Evolutionary conservation across 1,140 invertebrate species (phyloP), one percentile per base, ranked within the genome.

Genomic region (Eumaeus atala): DNA sequence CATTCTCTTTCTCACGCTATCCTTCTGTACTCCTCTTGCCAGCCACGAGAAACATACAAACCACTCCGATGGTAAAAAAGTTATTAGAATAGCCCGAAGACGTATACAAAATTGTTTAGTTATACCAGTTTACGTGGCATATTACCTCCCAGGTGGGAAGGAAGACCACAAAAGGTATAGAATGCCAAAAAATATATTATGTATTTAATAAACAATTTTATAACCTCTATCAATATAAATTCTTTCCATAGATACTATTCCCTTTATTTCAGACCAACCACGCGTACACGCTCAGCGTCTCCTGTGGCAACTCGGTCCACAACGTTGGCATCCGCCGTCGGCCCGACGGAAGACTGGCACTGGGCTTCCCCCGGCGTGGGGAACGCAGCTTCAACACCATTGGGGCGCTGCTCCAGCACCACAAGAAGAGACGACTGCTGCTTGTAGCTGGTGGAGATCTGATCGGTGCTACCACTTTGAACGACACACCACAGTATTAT

Each of bases 311-410:
- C 37, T 62, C 67, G n/a, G 82, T 87, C 16, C 83, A 87, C 55
- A 88, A 88, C 60, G 84, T 88, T 1, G 84, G 87, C 3, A 77
- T 86, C 0, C 66, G 84, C 0, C 61, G 74, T 1, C 67, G 84
- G 1, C 58, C 73, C 3, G 84, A 88, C 56, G 82, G 83, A 0
- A 69, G 80, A 0, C 64, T 88, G 3, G 83, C 86, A 0, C 66
- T 88, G 14, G 86, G 86, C 47, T 87, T 75, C 57, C 60, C 74
- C 14, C 66, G 85, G 10, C 62, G 73, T 7, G 75, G 74, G 0
- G 84, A 87, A 51, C 63, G 78, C 9, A 81, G 77, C 56, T 87
- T 87, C 67, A 54, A 66, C 7, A 75, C 67, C 51, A 74, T 87
- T 14, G 62, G 79, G 17, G 74, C 82, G n/a, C 62, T 88, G 21